phyloP scores from a whole-genome alignment of 2,888 invertebrate species.

The Drosophila nr. medialis region DNA sequence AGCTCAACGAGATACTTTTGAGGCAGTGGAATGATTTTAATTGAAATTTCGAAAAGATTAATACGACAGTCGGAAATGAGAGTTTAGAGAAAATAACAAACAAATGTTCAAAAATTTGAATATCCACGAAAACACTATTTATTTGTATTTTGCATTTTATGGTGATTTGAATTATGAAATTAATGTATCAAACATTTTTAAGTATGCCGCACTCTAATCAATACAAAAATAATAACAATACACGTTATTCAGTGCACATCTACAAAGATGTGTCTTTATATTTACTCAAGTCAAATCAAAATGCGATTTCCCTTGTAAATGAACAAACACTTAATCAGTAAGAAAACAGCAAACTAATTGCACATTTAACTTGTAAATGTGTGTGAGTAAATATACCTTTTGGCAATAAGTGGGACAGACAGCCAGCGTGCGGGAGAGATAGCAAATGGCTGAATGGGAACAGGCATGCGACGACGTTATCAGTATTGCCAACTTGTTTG shows the following conservation, averaged over 20 bases:
- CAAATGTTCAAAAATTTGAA: background rate
- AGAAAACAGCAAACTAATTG: constrained; percentile 27
- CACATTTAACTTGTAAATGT: constrained; percentile 12
- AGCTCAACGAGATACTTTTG: constrained; percentile 1
- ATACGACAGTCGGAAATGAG: background rate
- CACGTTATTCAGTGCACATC: background rate
- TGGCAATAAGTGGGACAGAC: constrained; percentile 9
- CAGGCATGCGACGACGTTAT: constrained; percentile 45
- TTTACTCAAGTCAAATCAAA: background rate
- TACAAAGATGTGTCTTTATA: background rate
- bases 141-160: background rate
- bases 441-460: constrained; percentile 1
- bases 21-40: background rate
- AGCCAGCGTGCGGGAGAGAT: constrained; percentile 3
- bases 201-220: background rate
- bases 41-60: background rate
- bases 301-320: background rate
- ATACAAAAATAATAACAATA: too few species aligned
- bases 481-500: constrained; percentile 72
- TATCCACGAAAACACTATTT: background rate
- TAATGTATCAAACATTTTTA: background rate
- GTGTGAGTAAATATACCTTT: constrained; percentile 16
- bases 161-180: background rate
- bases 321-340: constrained; percentile 3
- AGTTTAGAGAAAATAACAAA: background rate